Evolutionary conservation across 2,888 invertebrate species (phyloP), one percentile per base, ranked within the genome.

Genomic region (Therioaphis trifolii): DNA sequence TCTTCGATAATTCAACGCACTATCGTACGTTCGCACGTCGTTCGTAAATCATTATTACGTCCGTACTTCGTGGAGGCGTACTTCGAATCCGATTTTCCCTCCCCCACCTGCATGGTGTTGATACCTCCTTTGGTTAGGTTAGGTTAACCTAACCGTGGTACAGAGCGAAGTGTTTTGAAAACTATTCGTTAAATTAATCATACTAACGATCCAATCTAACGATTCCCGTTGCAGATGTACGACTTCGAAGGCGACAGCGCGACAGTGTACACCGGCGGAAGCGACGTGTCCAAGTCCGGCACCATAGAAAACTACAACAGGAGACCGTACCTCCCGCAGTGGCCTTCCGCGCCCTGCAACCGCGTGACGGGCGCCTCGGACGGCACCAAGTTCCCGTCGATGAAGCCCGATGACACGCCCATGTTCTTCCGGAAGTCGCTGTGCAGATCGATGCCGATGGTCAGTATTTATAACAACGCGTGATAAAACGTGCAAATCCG

Each of bases 371-470:
- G 92, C 35, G 92, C 95, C 0, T 95, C 95, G 0, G 96, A 96
- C 87, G 96, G 96, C 1, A 93, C 94, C 21, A 96, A 95, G 88
- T 97, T 96, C 88, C 91, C 91, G 27, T 93, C 95, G 18, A 92
- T 92, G 76, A 87, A 90, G 35, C 91, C 91, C 18, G 93, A 94
- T 85, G 94, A 95, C 18, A 91, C 91, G 0, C 88, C 96, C 0
- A 88, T 92, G 84, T 95, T 96, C 89, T 97, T 92, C 89, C 91
- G 96, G 85, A 95, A 95, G 88, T 95, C 95, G 87, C 91, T 96
- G 87, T 97, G 96, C 88, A 91, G 96, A 84, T 92, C 94, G n/a
- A 93, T 94, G 40, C 91, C 91, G 71, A 89, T 96, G 92, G 95
- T 95, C 88, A 91, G 91, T 89, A 78, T 75, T 9, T 55, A 55